These are phyloP conservation scores for Eledone cirrhosa DNA, from an alignment of 2,888 invertebrate genomes.

Conservation along the genomic window DNA sequence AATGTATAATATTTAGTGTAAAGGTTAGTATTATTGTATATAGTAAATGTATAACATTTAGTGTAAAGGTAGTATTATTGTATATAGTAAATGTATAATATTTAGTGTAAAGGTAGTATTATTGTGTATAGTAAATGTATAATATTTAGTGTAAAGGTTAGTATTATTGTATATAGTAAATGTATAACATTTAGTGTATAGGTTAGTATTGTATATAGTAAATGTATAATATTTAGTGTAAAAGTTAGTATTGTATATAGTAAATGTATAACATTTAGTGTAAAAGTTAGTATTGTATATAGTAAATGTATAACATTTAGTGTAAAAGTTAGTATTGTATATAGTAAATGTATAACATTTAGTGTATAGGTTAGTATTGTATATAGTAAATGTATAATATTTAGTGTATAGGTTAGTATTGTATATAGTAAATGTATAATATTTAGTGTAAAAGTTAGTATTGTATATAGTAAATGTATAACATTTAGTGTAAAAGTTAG, in stretches of 20 bases:
- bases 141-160: slow-evolving; percentile 34
- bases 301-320: too few species aligned
- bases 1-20: too few species aligned
- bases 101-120: slow-evolving; percentile 32
- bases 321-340: slow-evolving; percentile 30
- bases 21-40: background rate
- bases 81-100: too few species aligned
- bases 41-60: too few species aligned
- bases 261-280: too few species aligned
- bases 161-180: background rate
- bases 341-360: too few species aligned
- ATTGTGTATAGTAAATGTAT: background rate
- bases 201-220: background rate
- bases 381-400: too few species aligned
- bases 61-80: slow-evolving; percentile 30
- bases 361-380: slow-evolving; percentile 30
- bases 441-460: slow-evolving; percentile 32
- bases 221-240: too few species aligned
- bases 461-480: too few species aligned
- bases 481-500: slow-evolving; percentile 34
- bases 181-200: too few species aligned
- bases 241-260: background rate
- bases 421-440: too few species aligned
- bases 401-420: slow-evolving; percentile 31
- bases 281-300: slow-evolving; percentile 16